Evolutionary conservation across 2,113 vertebrate genomes (phyloP).

Genomic region (Conger conger): DNA sequence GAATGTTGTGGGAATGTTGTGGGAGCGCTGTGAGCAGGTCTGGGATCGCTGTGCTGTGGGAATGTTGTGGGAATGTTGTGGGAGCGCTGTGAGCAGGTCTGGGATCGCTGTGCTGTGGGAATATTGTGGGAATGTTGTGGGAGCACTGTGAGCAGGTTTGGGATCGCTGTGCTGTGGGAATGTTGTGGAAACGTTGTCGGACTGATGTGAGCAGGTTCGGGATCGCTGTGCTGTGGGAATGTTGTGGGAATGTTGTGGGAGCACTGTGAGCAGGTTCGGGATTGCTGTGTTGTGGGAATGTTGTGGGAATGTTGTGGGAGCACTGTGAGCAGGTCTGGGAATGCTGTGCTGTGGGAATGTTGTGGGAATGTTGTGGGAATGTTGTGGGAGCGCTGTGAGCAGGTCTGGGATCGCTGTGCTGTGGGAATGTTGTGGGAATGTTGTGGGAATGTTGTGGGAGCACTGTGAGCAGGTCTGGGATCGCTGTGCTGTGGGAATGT

Average conservation of each 20-base stretch:
- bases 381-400: background rate
- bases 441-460: background rate
- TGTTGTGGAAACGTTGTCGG: too few relatives aligned
- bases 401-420: background rate
- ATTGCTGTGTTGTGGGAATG: background rate
- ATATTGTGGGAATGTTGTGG: background rate
- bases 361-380: too few relatives aligned
- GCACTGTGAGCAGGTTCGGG: too few relatives aligned
- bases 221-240: too few relatives aligned
- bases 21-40: too few relatives aligned
- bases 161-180: constrained; percentile 7
- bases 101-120: background rate
- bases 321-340: too few relatives aligned
- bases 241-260: background rate
- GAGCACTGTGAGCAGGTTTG: background rate
- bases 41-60: too few relatives aligned
- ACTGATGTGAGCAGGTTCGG: too few relatives aligned
- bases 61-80: background rate
- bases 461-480: background rate
- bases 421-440: background rate
- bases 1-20: background rate
- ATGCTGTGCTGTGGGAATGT: too few relatives aligned
- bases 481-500: background rate
- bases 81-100: too few relatives aligned
- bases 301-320: too few relatives aligned